Base-by-base conservation (phyloP, 2,888 invertebrate genomes). In the Thumatha senex region DNA sequence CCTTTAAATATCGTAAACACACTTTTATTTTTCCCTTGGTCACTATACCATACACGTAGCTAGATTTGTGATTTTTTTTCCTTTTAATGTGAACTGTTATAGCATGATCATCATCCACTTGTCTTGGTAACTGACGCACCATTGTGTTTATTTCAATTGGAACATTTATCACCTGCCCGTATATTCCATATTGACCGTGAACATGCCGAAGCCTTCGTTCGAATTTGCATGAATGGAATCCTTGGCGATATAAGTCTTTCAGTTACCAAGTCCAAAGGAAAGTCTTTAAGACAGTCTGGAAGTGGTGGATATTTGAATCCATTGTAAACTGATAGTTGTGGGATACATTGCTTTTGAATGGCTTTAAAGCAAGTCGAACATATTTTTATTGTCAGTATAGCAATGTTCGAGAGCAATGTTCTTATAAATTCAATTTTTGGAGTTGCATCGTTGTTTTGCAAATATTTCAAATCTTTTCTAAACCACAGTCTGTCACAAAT, bases 141-240 rank as follows among this genome's bases (percentile, higher is more conserved):
- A 73, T 72, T 48, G 63, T 67, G 60, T 72, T 48, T 18, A 67
- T 58, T 47, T 54, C 48, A 0, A 69, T 55, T 31, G 74, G 72
- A 36, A 74, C 58, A 69, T 76, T 73, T 40, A 76, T 71, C 18
- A 73, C 48, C 46, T 74, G 73, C 8, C 69, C 72, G 33, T 53
- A 63, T 40, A 72, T 72, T 30, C 69, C 65, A 41, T 50, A 56
- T 29, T 67, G 65, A 36, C 69, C 69, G 48, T 63, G 38, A 48
- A 64, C 66, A 45, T 72, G 61, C 41, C 70, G 46, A 24, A 76
- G 56, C 49, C 70, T 63, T 15, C n/a, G n/a, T n/a, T n/a, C 70
- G 48, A n/a, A n/a, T n/a, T n/a, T n/a, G n/a, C n/a, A n/a, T n/a
- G n/a, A n/a, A n/a, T n/a, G n/a, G n/a, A n/a, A 74, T 56, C 41